Conservation (phyloP, 2,113 vertebrate species). For the Cryptomyrus ogoouensis region DNA sequence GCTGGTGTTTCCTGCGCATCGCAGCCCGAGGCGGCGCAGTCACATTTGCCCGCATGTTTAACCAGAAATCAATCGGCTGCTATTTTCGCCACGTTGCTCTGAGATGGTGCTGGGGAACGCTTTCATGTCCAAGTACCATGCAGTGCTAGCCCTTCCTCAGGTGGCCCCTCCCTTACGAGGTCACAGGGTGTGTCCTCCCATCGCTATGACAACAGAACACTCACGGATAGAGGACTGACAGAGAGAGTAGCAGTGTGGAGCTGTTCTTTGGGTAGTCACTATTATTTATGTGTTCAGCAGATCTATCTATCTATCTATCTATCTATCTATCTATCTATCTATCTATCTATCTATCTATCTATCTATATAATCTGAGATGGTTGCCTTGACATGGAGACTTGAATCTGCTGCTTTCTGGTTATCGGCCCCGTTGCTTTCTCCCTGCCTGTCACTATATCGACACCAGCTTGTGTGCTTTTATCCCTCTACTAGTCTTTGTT, state of each 20-base stretch:
- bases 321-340: too few relatives aligned
- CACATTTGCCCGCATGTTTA: not conserved
- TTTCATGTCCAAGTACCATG: conserved; percentile 4
- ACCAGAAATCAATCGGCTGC: conserved; percentile 7
- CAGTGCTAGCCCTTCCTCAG: not conserved
- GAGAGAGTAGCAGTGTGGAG: not conserved
- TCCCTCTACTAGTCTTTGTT: not conserved
- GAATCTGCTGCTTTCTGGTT: not conserved
- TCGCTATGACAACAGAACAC: not conserved
- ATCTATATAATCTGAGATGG: too few relatives aligned
- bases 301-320: not conserved
- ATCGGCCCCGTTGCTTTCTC: not conserved
- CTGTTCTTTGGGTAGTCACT: not conserved
- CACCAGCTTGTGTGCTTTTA: not conserved
- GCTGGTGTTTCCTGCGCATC: not conserved
- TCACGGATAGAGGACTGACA: not conserved
- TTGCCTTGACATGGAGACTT: not conserved
- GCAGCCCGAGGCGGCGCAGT: not conserved
- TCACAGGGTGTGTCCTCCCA: not conserved
- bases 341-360: too few relatives aligned
- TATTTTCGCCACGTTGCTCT: not conserved
- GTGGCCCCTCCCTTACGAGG: not conserved
- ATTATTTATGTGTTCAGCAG: not conserved
- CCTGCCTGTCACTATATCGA: not conserved
- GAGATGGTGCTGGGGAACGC: not conserved